Conservation (phyloP, 2,797 vertebrate species). For the Morus bassanus region DNA sequence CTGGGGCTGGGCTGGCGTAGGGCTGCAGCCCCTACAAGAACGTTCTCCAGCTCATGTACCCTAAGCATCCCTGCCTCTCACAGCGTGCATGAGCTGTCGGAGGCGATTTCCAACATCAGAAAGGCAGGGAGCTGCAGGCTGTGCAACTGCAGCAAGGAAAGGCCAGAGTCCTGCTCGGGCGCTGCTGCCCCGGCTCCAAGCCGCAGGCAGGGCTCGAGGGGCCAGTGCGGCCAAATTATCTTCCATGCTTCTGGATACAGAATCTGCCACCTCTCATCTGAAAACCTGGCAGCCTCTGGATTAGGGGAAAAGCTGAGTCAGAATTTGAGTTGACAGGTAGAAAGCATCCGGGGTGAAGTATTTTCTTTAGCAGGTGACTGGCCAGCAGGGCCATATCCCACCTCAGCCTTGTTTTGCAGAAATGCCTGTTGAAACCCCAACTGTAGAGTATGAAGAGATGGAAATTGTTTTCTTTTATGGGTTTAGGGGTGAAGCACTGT, state of each 20-base stretch:
- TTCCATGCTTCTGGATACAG: not conserved
- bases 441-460: accelerated
- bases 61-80: not conserved
- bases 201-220: not conserved
- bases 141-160: not conserved
- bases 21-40: not conserved
- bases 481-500: not conserved
- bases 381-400: not conserved
- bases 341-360: not conserved
- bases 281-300: not conserved
- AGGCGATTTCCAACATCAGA: accelerated
- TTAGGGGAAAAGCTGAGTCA: not conserved
- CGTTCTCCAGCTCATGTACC: accelerated
- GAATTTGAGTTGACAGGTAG: not conserved
- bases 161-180: accelerated
- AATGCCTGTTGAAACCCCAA: not conserved
- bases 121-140: not conserved
- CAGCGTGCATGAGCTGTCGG: accelerated
- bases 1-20: not conserved
- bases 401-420: not conserved
- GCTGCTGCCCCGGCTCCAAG: not conserved
- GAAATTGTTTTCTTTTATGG: not conserved
- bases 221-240: not conserved
- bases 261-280: not conserved
- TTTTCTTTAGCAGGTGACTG: not conserved